Base-by-base conservation (phyloP, 2,797 vertebrate species). In the Bovichtus diacanthus region DNA sequence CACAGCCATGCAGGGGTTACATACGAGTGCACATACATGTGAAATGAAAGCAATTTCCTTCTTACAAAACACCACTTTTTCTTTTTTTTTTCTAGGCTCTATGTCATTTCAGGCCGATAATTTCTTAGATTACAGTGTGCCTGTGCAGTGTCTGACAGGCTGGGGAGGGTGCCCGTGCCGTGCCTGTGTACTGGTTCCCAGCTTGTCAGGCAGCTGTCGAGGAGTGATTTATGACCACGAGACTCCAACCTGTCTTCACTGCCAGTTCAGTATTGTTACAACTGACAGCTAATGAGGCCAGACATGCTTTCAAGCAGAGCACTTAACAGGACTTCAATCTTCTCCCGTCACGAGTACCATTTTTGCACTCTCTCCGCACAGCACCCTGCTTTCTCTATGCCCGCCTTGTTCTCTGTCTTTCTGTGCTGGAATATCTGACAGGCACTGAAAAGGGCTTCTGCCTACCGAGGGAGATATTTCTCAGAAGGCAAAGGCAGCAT, bases 241-340 rank as follows among this genome's bases (percentile, higher is more conserved):
- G 63, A 95, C 96, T 97, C 95, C 88, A 96, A 97, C 97, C 97
- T 96, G 97, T 97, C 96, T 96, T 97, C 95, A 94, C 96, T 97
- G 97, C 97, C 97, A 97, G 96, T 96, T 96, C 94, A 82, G 95
- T 96, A 97, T 98, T 98, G 97, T 98, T 97, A 95, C 96, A 96
- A 89, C 92, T 97, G 97, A 97, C 97, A 97, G 96, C 96, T 98
- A 98, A 99, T 95, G 97, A 98, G 96, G 94, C 92, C 94, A 94
- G 95, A 96, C 95, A 94, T 95, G 93, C 94, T 95, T 95, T 95
- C 94, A 94, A 94, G 92, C 92, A 91, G 90, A 93, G 94, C 93
- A 94, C 93, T 95, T 95, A 95, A 93, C 93, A 92, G 90, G 89
- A 91, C 93, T 93, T 94, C 93, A 93, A 92, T 93, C 93, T 94